These are phyloP conservation scores for Acronicta psi DNA, from an alignment of 2,888 invertebrate species.

Conservation along the genomic window DNA sequence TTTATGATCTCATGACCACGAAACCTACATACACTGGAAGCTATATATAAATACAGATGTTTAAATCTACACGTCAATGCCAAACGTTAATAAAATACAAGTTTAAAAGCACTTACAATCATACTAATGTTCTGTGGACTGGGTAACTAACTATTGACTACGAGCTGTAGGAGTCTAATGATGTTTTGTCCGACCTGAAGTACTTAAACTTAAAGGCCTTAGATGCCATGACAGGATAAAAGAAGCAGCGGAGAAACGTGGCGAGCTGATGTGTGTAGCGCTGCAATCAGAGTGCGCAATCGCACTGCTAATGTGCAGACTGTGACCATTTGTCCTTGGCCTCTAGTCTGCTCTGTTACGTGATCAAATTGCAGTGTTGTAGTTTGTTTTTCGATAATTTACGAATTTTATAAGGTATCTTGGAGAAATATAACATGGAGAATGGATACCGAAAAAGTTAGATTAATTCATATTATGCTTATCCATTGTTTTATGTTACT, in stretches of 20 bases:
- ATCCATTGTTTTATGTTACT: too few relatives aligned
- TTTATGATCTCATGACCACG: conserved; percentile 52
- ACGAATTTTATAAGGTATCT: too few relatives aligned
- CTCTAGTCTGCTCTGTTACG: conserved; percentile 59
- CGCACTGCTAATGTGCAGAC: conserved; percentile 62
- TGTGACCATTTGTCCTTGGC: conserved; percentile 71
- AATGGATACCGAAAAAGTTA: too few relatives aligned
- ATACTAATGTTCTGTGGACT: conserved; percentile 16
- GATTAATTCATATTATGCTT: too few relatives aligned
- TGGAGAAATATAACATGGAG: too few relatives aligned
- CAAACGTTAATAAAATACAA: conserved; percentile 54
- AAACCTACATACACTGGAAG: conserved; percentile 36
- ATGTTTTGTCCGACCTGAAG: conserved; percentile 48
- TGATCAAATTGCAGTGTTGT: conserved; percentile 47
- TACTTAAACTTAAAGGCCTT: conserved; percentile 53
- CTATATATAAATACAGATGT: conserved; percentile 59
- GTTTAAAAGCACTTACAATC: conserved; percentile 38
- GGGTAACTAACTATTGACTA: conserved; percentile 30
- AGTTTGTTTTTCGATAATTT: conserved; percentile 11
- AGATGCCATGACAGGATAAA: conserved; percentile 64
- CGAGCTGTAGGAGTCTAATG: conserved; percentile 46
- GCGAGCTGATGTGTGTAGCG: conserved; percentile 40
- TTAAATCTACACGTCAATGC: conserved; percentile 60
- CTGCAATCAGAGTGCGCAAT: conserved; percentile 64
- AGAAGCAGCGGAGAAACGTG: conserved; percentile 49